Percentiles rank a stretch among this genome's conserved stretches.
Evolutionary conservation across 2,888 invertebrate genomes (phyloP).

Genomic region (Lepidochitona cinerea): DNA sequence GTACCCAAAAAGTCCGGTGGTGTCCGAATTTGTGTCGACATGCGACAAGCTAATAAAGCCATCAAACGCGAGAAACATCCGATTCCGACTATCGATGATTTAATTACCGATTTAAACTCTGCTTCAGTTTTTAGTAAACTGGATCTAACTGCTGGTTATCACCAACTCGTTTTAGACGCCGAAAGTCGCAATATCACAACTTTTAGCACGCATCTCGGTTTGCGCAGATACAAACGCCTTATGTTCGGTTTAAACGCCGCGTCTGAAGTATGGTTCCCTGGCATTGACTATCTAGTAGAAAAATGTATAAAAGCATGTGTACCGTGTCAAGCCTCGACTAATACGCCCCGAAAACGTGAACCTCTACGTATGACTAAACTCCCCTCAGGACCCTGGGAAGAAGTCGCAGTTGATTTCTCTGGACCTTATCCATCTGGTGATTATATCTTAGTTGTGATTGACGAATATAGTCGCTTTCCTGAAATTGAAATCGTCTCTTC

Average conservation of each 20-base stretch:
- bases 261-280: no score
- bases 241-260: slow-evolving; percentile 60
- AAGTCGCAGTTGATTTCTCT: no score
- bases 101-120: slow-evolving; percentile 39
- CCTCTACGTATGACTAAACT: no score
- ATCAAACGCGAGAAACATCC: slow-evolving; percentile 37
- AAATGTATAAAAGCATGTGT: no score
- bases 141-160: slow-evolving; percentile 38
- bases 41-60: slow-evolving; percentile 41
- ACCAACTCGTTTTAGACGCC: slow-evolving; percentile 37
- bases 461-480: no score
- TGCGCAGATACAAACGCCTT: slow-evolving; percentile 36
- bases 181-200: slow-evolving; percentile 46
- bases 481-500: no score
- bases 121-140: slow-evolving; percentile 37
- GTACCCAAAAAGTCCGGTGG: slow-evolving; percentile 32
- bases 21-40: slow-evolving; percentile 46
- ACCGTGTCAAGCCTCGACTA: no score
- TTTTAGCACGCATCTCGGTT: slow-evolving; percentile 40
- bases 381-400: no score
- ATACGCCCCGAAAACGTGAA: no score
- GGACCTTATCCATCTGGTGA: no score
- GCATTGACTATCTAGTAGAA: no score
- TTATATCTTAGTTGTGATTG: no score
- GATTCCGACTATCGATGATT: slow-evolving; percentile 39